These are phyloP conservation scores for Caretta caretta DNA, from an alignment of 2,113 vertebrate species.

Conservation along the genomic window DNA sequence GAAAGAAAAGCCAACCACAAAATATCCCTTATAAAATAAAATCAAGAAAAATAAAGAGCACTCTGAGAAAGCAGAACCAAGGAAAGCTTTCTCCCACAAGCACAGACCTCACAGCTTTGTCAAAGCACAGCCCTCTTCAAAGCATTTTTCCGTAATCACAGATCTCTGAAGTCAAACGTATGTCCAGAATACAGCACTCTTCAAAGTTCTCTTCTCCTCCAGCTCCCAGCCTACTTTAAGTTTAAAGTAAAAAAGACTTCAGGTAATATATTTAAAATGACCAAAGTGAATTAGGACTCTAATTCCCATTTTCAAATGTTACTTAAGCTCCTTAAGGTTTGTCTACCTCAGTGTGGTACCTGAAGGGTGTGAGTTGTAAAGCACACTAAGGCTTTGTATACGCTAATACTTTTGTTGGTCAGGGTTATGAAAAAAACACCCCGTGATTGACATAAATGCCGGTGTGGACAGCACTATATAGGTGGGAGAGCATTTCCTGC, in stretches of 20 bases:
- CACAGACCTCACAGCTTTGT: neutral
- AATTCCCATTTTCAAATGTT: neutral
- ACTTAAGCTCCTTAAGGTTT: no score
- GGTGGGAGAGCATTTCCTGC: no score
- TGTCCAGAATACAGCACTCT: neutral
- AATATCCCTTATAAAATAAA: rapidly evolving
- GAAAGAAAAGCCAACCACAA: neutral
- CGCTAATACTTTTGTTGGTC: no score
- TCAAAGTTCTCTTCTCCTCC: neutral
- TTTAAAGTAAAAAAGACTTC: neutral
- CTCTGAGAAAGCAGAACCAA: neutral
- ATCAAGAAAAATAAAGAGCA: rapidly evolving
- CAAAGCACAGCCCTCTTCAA: neutral
- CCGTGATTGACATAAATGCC: no score
- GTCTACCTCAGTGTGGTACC: no score
- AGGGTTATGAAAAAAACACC: no score
- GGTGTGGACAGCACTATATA: no score
- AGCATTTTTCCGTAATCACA: neutral
- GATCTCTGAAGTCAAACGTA: neutral
- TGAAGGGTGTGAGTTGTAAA: no score
- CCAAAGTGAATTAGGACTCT: neutral
- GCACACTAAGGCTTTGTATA: no score
- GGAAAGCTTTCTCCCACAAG: neutral
- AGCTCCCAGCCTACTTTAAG: neutral
- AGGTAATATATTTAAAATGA: neutral